Base-by-base conservation (phyloP, 1,140 invertebrate genomes). In the Zaprionus tsacasi region DNA sequence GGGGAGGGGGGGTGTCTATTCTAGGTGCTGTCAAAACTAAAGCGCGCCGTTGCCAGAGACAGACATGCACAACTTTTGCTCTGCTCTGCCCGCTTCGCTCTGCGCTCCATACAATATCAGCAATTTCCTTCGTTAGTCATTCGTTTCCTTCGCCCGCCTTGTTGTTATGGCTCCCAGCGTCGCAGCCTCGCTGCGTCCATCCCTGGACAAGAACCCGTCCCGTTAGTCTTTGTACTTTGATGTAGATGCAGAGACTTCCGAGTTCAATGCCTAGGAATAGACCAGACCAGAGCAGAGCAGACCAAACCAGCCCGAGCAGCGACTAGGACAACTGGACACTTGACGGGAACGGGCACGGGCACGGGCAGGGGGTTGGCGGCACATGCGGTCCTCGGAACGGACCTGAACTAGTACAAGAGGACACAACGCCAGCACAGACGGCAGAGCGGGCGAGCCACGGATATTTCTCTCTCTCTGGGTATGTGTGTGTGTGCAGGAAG, bases 111-210 rank as follows among this genome's bases (percentile, higher is more conserved):
- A 89, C 85, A 89, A 90, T 90, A 89, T 89, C 85, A 89, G 85
- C 85, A 89, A 89, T 89, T 89, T 89, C 86, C 85, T 89, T 89
- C 85, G 85, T 90, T 89, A 90, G 81, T 81, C 86, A 89, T 90
- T 90, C 81, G 86, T 85, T 88, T 88, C 85, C 81, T 73, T 90
- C 85, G 76, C 78, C 86, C 74, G 75, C 78, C 78, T 79, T 85
- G 78, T 85, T 85, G 85, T 89, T 89, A 79, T 90, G 86, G 76
- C 78, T 85, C 85, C 77, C 74, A 72, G 58, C 71, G 74, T 76
- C 55, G 21, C 21, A 33, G 7, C 71, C 70, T 76, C 55, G 21
- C 21, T 15, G 7, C 50, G 58, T 60, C 55, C 72, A 68, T 77
- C 79, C 82, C 76, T 70, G 80, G 72, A 71, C 72, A 70, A 75